These are phyloP conservation scores for Rambutsinella grinnellia DNA, from an alignment of 2,888 invertebrate genomes.

Conservation along the genomic window DNA sequence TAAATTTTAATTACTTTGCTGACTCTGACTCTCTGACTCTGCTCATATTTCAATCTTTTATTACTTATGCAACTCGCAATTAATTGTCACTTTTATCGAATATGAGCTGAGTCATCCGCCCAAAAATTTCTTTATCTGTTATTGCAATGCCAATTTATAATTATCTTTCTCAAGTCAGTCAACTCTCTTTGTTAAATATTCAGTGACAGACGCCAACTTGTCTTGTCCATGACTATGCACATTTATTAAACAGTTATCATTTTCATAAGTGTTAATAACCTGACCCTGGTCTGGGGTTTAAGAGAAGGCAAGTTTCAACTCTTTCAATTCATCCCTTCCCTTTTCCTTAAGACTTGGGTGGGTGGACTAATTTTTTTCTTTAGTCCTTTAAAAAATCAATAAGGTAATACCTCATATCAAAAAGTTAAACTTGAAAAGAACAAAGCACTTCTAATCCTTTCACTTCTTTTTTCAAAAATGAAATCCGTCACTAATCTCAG, in stretches of 20 bases:
- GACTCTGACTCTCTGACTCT: no score
- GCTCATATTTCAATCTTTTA: no score
- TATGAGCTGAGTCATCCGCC: no score
- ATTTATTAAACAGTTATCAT: neutral
- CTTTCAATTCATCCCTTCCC: no score
- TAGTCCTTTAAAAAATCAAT: neutral
- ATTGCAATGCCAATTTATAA: no score
- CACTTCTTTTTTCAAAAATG: constrained; percentile 21
- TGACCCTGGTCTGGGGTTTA: constrained; percentile 18
- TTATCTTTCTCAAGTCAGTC: no score
- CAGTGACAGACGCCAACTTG: constrained; percentile 24
- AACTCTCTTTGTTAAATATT: no score
- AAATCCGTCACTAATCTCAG: constrained; percentile 33
- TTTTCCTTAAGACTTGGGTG: neutral
- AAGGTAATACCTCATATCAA: neutral
- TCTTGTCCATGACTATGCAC: constrained; percentile 39
- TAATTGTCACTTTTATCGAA: no score
- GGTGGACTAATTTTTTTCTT: constrained; percentile 20
- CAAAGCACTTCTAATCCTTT: neutral
- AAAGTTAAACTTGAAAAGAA: constrained; percentile 21
- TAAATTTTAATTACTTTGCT: neutral
- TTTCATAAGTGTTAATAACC: constrained; percentile 44
- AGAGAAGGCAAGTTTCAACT: neutral
- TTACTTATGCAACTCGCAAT: no score
- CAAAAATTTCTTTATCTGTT: no score